Evolutionary conservation across 1,140 invertebrate species (phyloP).

Genomic region (Aplysia californica): DNA sequence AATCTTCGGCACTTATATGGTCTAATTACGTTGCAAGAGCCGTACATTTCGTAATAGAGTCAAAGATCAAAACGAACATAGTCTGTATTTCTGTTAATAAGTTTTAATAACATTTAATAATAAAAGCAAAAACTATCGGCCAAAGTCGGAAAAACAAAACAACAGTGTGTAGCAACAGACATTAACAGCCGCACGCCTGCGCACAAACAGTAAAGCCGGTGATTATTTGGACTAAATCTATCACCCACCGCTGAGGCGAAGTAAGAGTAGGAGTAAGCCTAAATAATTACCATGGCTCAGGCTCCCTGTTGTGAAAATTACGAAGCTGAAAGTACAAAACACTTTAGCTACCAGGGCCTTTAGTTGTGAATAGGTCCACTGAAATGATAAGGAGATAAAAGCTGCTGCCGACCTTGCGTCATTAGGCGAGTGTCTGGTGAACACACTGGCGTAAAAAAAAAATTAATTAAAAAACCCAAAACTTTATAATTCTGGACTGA

Average conservation of each 20-base stretch:
- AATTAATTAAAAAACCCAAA: too few species aligned
- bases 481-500: neutral
- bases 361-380: too few species aligned
- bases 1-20: neutral
- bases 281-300: neutral
- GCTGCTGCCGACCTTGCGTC: too few species aligned
- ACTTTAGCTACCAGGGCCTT: neutral
- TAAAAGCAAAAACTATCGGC: too few species aligned
- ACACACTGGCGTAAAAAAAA: too few species aligned
- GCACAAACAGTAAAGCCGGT: neutral
- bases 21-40: neutral
- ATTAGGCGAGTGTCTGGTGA: too few species aligned
- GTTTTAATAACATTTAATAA: neutral
- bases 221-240: neutral
- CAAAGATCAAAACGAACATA: neutral
- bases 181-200: neutral
- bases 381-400: too few species aligned
- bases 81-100: too few species aligned
- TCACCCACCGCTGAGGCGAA: too few species aligned
- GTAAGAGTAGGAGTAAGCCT: neutral
- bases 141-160: neutral
- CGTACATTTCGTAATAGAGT: neutral
- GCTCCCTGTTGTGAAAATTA: neutral
- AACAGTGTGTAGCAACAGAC: neutral
- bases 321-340: neutral